phyloP scores from a whole-genome alignment of 37 sponge, comb jelly and placozoan species.

The Dysidea cf. avara region DNA sequence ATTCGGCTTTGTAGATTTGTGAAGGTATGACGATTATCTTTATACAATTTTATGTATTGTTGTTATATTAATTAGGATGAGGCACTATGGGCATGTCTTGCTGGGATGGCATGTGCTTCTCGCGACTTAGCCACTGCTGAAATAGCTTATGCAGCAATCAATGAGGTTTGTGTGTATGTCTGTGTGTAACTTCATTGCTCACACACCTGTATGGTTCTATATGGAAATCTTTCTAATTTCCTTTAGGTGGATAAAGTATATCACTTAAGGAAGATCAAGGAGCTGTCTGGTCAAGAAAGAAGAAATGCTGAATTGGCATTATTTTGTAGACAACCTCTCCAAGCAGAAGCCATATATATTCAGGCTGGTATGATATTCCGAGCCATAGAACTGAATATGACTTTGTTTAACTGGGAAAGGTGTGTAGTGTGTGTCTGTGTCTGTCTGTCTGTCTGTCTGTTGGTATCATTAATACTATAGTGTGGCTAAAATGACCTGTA shows the following conservation, averaged over 20 bases:
- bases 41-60: too few relatives aligned
- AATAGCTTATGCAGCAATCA: conserved; percentile 91
- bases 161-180: conserved; percentile 84
- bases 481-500: too few relatives aligned
- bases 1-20: conserved; percentile 86
- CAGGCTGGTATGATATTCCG: conserved; percentile 81
- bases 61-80: conserved; percentile 50
- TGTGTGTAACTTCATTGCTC: too few relatives aligned
- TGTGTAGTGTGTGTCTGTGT: conserved; percentile 16
- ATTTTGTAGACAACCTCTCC: conserved; percentile 78
- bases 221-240: background rate
- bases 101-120: conserved; percentile 81
- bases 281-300: conserved; percentile 51
- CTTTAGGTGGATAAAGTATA: conserved; percentile 87
- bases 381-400: conserved; percentile 86
- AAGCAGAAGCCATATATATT: conserved; percentile 87
- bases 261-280: conserved; percentile 68
- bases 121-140: conserved; percentile 84
- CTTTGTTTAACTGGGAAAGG: conserved; percentile 93
- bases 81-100: conserved; percentile 92
- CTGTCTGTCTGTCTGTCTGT: background rate
- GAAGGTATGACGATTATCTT: conserved; percentile 37
- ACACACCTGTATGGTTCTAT: background rate
- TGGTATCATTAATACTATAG: background rate
- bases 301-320: conserved; percentile 86